phyloP scores from a whole-genome alignment of 2,113 vertebrate genomes.

The Cyanoderma ruficeps region DNA sequence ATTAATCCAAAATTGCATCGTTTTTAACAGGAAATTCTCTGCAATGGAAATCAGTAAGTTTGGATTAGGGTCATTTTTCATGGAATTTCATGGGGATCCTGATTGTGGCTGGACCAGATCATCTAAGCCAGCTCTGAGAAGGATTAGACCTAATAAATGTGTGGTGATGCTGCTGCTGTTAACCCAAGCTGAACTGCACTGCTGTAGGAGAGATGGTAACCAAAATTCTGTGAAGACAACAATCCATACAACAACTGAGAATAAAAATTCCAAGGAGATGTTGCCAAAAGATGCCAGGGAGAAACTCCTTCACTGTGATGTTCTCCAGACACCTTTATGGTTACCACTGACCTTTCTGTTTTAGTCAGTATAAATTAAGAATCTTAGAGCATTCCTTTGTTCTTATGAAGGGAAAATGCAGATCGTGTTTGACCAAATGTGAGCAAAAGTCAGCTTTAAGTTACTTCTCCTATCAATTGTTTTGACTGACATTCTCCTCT shows the following conservation, averaged over 20 bases:
- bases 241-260: neutral
- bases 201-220: neutral
- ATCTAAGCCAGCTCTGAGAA: neutral
- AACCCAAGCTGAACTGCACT: neutral
- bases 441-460: neutral
- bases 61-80: neutral
- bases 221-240: neutral
- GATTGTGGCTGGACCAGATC: neutral
- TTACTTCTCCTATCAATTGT: neutral
- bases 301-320: neutral
- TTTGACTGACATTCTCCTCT: neutral
- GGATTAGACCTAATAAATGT: neutral
- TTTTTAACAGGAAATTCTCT: neutral
- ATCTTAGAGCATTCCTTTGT: neutral
- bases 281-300: neutral
- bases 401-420: neutral
- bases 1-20: neutral
- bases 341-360: neutral
- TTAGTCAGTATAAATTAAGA: neutral
- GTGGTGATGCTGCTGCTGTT: neutral
- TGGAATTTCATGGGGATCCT: neutral
- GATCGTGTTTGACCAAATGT: neutral
- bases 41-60: neutral
- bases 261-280: neutral
- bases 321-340: neutral